These are phyloP conservation scores for Acronicta psi DNA, from an alignment of 2,888 invertebrate species.

Conservation along the genomic window DNA sequence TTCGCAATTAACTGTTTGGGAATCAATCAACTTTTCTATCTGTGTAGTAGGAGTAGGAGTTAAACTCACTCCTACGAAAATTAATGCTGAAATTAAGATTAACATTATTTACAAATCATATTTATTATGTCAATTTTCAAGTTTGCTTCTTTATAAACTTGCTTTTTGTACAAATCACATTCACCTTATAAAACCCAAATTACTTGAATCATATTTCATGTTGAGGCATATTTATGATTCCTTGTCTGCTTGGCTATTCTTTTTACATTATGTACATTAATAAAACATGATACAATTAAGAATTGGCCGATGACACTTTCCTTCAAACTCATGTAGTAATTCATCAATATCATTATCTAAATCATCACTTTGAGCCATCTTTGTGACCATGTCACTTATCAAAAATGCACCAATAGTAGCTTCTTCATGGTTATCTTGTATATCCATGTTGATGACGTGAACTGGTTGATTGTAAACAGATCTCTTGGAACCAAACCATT, in stretches of 20 bases:
- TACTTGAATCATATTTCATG: too few relatives aligned
- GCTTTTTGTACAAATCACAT: constrained; percentile 17
- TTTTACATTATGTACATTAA: constrained; percentile 79
- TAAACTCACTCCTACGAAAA: too few relatives aligned
- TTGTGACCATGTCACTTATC: constrained; percentile 97
- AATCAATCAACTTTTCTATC: too few relatives aligned
- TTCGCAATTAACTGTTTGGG: too few relatives aligned
- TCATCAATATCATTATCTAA: constrained; percentile 99
- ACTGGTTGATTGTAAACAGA: constrained; percentile 95
- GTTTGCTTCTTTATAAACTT: constrained; percentile 11
- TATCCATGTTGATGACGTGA: constrained; percentile 99
- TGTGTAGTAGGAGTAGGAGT: too few relatives aligned
- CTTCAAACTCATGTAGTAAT: constrained; percentile 97
- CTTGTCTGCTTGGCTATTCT: constrained; percentile 20
- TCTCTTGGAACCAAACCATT: constrained; percentile 95
- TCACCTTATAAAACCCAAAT: constrained; percentile 6
- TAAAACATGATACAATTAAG: constrained; percentile 98
- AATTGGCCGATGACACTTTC: constrained; percentile 94
- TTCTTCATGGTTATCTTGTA: constrained; percentile 99
- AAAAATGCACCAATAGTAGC: constrained; percentile 99
- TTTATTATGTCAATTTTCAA: constrained; percentile 9
- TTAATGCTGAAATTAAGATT: background rate
- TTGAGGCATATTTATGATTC: background rate
- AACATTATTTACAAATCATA: constrained; percentile 20
- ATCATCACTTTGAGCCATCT: constrained; percentile 96